A percentile compares a stretch with the other conserved stretches of the same genome.
Evolutionary conservation across 1,140 invertebrate species (phyloP).

Genomic region (Nasonia vitripennis): DNA sequence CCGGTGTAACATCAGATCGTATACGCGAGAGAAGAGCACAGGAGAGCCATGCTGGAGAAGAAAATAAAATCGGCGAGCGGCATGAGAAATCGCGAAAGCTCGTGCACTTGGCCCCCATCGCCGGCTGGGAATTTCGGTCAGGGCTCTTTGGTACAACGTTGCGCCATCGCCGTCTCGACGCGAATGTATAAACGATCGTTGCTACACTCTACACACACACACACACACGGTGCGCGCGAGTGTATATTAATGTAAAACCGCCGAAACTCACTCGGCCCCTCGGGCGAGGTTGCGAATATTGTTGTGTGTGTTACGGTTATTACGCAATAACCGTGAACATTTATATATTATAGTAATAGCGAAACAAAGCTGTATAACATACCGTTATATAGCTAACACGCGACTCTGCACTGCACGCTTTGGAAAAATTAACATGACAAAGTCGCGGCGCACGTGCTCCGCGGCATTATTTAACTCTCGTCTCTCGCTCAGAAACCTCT

Average conservation of each 20-base stretch:
- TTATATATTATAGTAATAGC: too few species aligned
- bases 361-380: too few species aligned
- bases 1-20: too few species aligned
- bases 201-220: not conserved
- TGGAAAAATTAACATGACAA: not conserved
- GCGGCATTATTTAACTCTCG: not conserved
- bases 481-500: not conserved
- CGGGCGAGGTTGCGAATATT: not conserved
- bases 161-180: conserved; percentile 15
- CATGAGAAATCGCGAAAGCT: conserved; percentile 2
- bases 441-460: not conserved
- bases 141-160: conserved; percentile 58
- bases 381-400: not conserved
- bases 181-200: not conserved
- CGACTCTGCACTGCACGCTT: not conserved
- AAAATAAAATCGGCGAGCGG: not conserved
- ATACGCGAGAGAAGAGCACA: too few species aligned
- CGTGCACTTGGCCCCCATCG: conserved; percentile 71
- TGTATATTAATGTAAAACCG: too few species aligned
- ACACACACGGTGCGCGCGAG: too few species aligned
- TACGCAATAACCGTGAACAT: too few species aligned
- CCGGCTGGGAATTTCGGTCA: conserved; percentile 70
- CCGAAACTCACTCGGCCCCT: too few species aligned
- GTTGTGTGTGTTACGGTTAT: too few species aligned
- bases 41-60: not conserved